Evolutionary conservation across 2,113 vertebrate species (phyloP), one percentile per base, ranked within the genome.

Genomic region (Lampris megalopsis): DNA sequence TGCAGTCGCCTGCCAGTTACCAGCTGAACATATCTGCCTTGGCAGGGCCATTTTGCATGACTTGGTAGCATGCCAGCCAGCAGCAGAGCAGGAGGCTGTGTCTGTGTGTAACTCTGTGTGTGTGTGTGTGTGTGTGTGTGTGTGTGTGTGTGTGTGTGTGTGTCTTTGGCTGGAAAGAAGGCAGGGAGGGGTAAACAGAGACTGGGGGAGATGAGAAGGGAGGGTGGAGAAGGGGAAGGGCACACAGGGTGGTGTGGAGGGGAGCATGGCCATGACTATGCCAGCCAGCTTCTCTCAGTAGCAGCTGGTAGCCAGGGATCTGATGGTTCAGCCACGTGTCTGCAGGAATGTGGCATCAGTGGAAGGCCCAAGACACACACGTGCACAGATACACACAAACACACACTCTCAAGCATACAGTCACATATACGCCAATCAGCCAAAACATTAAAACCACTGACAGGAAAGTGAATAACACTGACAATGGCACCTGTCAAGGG

Each of bases 1-100:
- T 74, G 82, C 73, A 68, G 73, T 78, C 79, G 82, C 63, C 76
- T 82, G 76, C 71, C 81, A 82, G 81, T 87, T 89, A 83, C 71
- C 84, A 70, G 77, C 78, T 82, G 86, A 87, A 84, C 82, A 84
- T 73, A 84, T 82, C 85, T 66, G 79, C 71, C 68, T 84, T 87
- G 84, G 88, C 86, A 88, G 79, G 70, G 72, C 63, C 79, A 83
- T 86, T 75, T 75, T 75, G 81, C 74, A 77, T 77, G 75, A 84
- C 38, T 78, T 84, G 88, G 86, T 74, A 45, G 41, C 9, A 37
- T 24, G 84, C 86, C 88, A 88, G 71, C 24, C 63, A 4, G 78
- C 68, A 75, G 78, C 7, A 36, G 63, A 73, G 74, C 24, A 11
- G 50, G 68, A 35, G 75, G 24, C 35, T 1, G 41, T 7, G 62